Percentiles rank a stretch among this genome's conserved stretches.
phyloP scores from a whole-genome alignment of 2,888 invertebrate genomes.

The Drosophila aldrichi region DNA sequence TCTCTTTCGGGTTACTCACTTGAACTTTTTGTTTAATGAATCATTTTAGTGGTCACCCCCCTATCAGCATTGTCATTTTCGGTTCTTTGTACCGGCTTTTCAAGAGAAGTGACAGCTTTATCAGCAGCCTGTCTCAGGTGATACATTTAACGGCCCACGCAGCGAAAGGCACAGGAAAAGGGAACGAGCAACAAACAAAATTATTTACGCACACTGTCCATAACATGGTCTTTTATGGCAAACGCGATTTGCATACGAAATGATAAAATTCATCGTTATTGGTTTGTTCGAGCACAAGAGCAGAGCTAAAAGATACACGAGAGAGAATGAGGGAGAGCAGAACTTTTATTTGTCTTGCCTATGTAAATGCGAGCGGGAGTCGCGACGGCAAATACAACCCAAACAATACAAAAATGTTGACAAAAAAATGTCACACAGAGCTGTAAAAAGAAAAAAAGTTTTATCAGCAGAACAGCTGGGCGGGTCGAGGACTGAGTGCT shows the following conservation, averaged over 20 bases:
- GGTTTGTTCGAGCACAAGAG: background rate
- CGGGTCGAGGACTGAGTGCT: background rate
- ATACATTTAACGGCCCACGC: conserved; percentile 28
- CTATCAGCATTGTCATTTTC: conserved; percentile 7
- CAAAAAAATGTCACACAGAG: conserved; percentile 43
- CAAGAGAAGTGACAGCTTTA: conserved; percentile 28
- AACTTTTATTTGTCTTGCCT: conserved; percentile 41
- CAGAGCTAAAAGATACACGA: conserved; percentile 2
- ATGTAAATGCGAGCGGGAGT: conserved; percentile 18
- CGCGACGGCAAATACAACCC: conserved; percentile 23
- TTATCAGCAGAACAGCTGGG: conserved; percentile 33
- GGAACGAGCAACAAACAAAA: conserved; percentile 21
- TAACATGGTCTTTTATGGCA: conserved; percentile 65
- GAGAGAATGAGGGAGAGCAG: background rate
- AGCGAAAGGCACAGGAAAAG: conserved; percentile 14
- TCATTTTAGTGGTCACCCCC: conserved; percentile 13
- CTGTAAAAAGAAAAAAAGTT: conserved; percentile 32
- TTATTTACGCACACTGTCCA: conserved; percentile 28
- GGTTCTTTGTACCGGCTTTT: background rate
- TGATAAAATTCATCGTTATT: conserved; percentile 67
- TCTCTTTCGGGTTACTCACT: background rate
- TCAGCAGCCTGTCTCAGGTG: conserved; percentile 58
- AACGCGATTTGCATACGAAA: conserved; percentile 74
- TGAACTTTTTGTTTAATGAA: conserved; percentile 27
- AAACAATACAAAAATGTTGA: conserved; percentile 49